Conservation (phyloP, 2,113 vertebrate species). For the Cricetomys ansorgei region DNA sequence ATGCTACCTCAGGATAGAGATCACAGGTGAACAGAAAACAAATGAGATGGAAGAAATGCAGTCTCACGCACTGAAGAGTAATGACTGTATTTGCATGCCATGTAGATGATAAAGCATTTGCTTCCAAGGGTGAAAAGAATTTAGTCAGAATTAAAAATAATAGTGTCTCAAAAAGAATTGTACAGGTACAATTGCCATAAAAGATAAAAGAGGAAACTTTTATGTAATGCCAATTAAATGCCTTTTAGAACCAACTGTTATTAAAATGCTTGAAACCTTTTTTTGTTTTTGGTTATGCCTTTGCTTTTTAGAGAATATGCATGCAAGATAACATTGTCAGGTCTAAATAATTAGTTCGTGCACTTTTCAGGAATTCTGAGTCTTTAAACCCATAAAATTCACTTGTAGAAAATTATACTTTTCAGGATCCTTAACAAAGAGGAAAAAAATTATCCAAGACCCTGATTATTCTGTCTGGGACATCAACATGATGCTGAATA, state of each 20-base stretch:
- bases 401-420: slow-evolving; percentile 41
- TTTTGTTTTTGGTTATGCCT: not conserved
- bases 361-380: slow-evolving; percentile 15
- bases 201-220: slow-evolving; percentile 3
- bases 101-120: slow-evolving; percentile 78
- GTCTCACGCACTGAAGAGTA: not conserved
- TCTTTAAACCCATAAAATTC: slow-evolving; percentile 46
- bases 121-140: slow-evolving; percentile 62
- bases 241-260: not conserved
- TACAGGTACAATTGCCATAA: not conserved
- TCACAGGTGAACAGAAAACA: slow-evolving; percentile 61
- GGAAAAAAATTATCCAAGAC: not conserved
- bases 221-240: not conserved
- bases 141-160: not conserved
- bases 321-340: not conserved
- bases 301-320: not conserved
- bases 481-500: not conserved
- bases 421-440: slow-evolving; percentile 26
- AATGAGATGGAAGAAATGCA: slow-evolving; percentile 71
- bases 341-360: slow-evolving; percentile 34
- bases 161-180: not conserved
- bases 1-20: slow-evolving; percentile 77
- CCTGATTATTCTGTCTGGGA: not conserved
- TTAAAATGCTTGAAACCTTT: not conserved
- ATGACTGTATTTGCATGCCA: slow-evolving; percentile 62